These are phyloP conservation scores for Poeciliopsis presidionis DNA, from an alignment of 2,797 vertebrate genomes.

Conservation along the genomic window DNA sequence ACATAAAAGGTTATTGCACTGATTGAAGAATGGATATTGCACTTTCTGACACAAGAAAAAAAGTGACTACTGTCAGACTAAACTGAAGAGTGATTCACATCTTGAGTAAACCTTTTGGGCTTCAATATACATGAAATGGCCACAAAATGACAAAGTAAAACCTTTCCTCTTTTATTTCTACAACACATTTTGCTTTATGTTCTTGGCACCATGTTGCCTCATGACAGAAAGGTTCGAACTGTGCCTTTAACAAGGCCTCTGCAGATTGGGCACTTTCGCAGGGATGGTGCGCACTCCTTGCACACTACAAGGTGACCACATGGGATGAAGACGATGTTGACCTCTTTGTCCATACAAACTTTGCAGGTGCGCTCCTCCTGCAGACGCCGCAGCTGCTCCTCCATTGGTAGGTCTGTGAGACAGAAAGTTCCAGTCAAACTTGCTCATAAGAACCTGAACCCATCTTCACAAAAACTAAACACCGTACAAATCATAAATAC, in stretches of 20 bases:
- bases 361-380: conserved; percentile 98
- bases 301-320: conserved; percentile 98
- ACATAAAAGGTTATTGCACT: neutral
- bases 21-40: neutral
- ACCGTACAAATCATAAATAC: neutral
- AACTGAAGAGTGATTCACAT: neutral
- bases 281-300: conserved; percentile 94
- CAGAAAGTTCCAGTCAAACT: neutral
- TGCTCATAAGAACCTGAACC: neutral
- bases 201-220: conserved; percentile 25
- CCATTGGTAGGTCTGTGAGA: conserved; percentile 90
- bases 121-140: neutral
- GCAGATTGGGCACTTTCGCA: conserved; percentile 96
- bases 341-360: conserved; percentile 99
- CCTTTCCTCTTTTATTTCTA: neutral
- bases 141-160: too few species aligned
- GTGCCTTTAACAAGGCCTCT: conserved; percentile 97
- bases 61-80: neutral
- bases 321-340: conserved; percentile 97
- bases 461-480: neutral
- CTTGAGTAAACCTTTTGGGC: neutral
- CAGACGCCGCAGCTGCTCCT: conserved; percentile 92
- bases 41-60: neutral
- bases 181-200: neutral
- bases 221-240: conserved; percentile 95